These are phyloP conservation scores for Bryconaethiops microstoma DNA, from an alignment of 2,797 vertebrate genomes.

Conservation along the genomic window DNA sequence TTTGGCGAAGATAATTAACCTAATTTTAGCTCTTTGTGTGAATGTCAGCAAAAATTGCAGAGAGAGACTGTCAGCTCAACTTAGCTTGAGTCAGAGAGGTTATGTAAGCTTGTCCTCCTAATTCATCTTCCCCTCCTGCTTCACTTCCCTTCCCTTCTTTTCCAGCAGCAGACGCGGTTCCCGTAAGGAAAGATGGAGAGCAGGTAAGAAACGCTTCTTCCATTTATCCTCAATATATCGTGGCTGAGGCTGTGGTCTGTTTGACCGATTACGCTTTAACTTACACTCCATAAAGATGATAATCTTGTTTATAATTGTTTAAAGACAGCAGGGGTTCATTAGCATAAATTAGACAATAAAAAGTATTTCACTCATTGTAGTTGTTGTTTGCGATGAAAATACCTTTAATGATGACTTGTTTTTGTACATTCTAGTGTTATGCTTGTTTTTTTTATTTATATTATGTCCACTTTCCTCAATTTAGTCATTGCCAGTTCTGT, in stretches of 20 bases:
- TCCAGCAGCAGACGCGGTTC: conserved; percentile 89
- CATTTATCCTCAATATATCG: conserved; percentile 1
- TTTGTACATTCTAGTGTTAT: too few species aligned
- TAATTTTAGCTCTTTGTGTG: conserved; percentile 67
- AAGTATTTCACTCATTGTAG: too few species aligned
- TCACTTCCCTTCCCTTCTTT: conserved; percentile 45
- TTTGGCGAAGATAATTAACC: conserved; percentile 67
- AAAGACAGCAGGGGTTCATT: background rate
- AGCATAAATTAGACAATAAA: background rate
- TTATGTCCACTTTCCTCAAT: too few species aligned
- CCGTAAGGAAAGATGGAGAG: conserved; percentile 93
- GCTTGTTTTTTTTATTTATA: too few species aligned
- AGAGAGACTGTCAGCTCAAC: conserved; percentile 58
- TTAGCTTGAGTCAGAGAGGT: conserved; percentile 52
- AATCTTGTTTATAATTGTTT: background rate
- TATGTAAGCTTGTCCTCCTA: conserved; percentile 53
- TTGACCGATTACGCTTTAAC: background rate
- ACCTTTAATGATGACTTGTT: too few species aligned
- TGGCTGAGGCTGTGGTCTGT: background rate
- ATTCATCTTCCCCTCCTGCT: conserved; percentile 44
- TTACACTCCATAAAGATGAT: background rate
- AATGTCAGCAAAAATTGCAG: conserved; percentile 55
- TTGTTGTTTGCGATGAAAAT: too few species aligned
- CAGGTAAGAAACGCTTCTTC: too few species aligned
- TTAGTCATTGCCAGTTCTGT: too few species aligned